Conservation (phyloP, 2,797 vertebrate genomes). For the Anisognathus igniventris region DNA sequence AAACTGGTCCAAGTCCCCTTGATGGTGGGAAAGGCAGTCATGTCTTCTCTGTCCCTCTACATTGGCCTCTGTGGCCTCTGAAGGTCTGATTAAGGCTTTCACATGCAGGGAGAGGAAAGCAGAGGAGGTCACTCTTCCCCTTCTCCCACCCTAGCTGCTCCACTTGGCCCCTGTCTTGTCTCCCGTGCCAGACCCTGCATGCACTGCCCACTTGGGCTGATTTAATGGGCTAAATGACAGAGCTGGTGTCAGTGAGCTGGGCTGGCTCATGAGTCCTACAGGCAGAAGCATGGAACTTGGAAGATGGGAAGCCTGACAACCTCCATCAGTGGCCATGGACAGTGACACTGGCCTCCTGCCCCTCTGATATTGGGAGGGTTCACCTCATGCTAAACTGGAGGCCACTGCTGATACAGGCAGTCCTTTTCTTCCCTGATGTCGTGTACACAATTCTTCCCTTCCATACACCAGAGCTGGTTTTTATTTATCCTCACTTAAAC, state of each 20-base stretch:
- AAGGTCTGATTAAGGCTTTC: rapidly evolving
- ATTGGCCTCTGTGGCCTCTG: not conserved
- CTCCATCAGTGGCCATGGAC: not conserved
- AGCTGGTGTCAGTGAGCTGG: not conserved
- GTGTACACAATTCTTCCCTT: not conserved
- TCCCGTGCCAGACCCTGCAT: rapidly evolving
- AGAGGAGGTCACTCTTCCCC: rapidly evolving
- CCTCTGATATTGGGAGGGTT: not conserved
- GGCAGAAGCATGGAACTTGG: rapidly evolving
- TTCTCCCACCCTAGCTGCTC: not conserved
- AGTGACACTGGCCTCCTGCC: not conserved
- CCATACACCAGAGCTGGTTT: not conserved
- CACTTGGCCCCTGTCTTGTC: rapidly evolving
- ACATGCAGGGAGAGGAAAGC: too few relatives aligned
- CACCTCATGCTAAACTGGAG: not conserved
- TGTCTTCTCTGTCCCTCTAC: not conserved
- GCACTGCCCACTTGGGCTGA: too few relatives aligned
- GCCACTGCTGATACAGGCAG: not conserved
- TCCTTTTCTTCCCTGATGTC: not conserved
- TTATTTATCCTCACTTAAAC: not conserved
- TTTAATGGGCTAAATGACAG: not conserved
- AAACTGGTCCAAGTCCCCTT: not conserved
- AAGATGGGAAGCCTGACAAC: rapidly evolving
- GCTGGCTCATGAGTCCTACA: rapidly evolving
- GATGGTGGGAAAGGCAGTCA: not conserved